A percentile compares a stretch with the other conserved stretches of the same genome.
Conservation (phyloP, 1,140 invertebrate genomes). For the Trachymyrmex septentrionalis region DNA sequence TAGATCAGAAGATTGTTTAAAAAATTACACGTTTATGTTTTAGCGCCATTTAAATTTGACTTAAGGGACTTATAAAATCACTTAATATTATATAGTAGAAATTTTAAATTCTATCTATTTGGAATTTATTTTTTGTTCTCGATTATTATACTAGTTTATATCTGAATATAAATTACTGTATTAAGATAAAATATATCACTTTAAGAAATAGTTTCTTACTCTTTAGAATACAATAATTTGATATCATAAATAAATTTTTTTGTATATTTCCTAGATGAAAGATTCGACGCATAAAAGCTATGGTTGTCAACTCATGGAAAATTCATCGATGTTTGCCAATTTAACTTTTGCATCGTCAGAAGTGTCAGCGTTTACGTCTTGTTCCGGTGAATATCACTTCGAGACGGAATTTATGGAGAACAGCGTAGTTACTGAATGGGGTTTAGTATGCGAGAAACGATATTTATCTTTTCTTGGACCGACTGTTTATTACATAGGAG, state of each 20-base stretch:
- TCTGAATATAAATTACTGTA: not conserved
- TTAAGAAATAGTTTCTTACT: not conserved
- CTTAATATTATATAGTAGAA: no score
- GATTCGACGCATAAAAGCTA: constrained; percentile 72
- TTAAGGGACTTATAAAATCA: no score
- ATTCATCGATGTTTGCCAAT: constrained; percentile 59
- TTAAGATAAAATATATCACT: not conserved
- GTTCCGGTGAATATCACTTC: constrained; percentile 76
- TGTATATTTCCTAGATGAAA: constrained; percentile 41
- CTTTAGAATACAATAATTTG: not conserved
- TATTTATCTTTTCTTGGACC: constrained; percentile 84
- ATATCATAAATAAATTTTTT: not conserved
- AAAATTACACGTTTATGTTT: no score
- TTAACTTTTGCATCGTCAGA: constrained; percentile 30
- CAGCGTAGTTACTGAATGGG: constrained; percentile 84
- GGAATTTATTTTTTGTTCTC: not conserved
- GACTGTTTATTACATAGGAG: constrained; percentile 86
- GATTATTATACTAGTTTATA: not conserved
- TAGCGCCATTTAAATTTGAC: no score
- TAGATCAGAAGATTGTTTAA: no score
- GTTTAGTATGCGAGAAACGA: constrained; percentile 86
- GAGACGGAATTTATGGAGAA: constrained; percentile 71
- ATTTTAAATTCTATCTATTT: not conserved
- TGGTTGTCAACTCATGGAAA: constrained; percentile 68
- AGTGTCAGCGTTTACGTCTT: constrained; percentile 12